Base-by-base conservation (phyloP, 53 echinoderm and acorn worm genomes). In the Pentamera pediparva region DNA sequence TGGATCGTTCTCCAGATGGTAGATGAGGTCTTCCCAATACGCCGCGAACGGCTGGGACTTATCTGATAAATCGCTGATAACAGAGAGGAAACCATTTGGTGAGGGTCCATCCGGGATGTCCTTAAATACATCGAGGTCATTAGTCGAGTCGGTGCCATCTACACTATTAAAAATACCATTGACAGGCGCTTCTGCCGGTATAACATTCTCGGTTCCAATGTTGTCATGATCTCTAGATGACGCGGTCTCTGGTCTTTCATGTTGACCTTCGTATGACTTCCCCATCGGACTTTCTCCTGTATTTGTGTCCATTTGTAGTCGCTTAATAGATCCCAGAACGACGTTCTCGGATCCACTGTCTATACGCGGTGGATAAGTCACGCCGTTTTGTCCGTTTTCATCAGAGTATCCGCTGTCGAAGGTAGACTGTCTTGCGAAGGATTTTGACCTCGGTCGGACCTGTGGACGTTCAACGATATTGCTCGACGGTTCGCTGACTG, bases 391-490 rank as follows among this genome's bases (percentile, higher is more conserved):
- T 39, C 76, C 67, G 62, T 91, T 84, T 59, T 91, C 98, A 65
- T 98, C 98, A 30, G 91, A 91, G 39, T 78, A 98, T 5, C 98
- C 98, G 75, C 98, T 98, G 51, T 98, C 98, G 35, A 92, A 92
- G 0, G 98, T 98, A 4, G 91, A 69, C 47, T 98, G 91, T 22
- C 86, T 75, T 0, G 50, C 82, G 35, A 78, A 55, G 3, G 70
- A 74, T 52, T 69, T 67, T 17, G 81, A 69, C 13, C 63, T 45
- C 26, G 58, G 47, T 3, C 37, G 28, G 30, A 59, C 58, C 9
- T 59, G 59, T 3, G 15, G 76, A 49, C 70, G 56, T 19, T 52
- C 31, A 0, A 72, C 37, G 8, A n/a, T n/a, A 20, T 54, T 19
- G 4, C n/a, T 1, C 1, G 63, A 5, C 18, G 70, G 70, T 22